Evolutionary conservation across 2,113 vertebrate genomes (phyloP), one percentile per base, ranked within the genome.

Genomic region (Reinhardtius hippoglossoides): DNA sequence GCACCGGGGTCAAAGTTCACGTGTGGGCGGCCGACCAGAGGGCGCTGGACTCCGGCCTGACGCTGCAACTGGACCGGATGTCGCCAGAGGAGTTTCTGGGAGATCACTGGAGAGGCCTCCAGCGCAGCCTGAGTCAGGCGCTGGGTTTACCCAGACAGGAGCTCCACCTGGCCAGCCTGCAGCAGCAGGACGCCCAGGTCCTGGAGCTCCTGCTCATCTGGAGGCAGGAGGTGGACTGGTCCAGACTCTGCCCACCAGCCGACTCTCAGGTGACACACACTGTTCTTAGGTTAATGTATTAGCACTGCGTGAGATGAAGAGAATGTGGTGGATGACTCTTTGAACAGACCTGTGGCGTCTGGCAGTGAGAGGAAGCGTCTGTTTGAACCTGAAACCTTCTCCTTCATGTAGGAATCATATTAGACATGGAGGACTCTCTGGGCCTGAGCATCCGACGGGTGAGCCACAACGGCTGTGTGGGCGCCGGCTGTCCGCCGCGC

Each of bases 121-220:
- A 98, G 91, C 94, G 96, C 18, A 95, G 92, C 27, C 91, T 99
- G 74, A 94, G 95, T 9, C 89, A 92, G 1, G 55, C 90, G 27
- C 92, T 99, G 6, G 89, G 92, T 69, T 81, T 96, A 0, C 91
- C 92, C 66, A 84, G 92, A 12, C 95, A 96, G 24, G 94, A 95
- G 81, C 94, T 99, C 26, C 95, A 96, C 69, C 92, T 98, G 92
- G 97, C 95, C 88, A 98, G 97, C 89, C 94, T 99, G 27, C 98
- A 99, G 92, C 95, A 95, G 21, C 90, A 89, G 0, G 92, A 87
- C 37, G 65, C 89, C 0, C 77, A 85, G 1, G 90, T 87, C 1
- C 93, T 97, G 82, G 96, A 98, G 15, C 91, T 95, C 46, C 95
- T 99, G 40, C 87, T 99, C 73, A 89, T 94, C 65, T 83, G 90